Evolutionary conservation across 2,113 vertebrate species (phyloP), one percentile per base, ranked within the genome.

Genomic region (Procavia capensis): DNA sequence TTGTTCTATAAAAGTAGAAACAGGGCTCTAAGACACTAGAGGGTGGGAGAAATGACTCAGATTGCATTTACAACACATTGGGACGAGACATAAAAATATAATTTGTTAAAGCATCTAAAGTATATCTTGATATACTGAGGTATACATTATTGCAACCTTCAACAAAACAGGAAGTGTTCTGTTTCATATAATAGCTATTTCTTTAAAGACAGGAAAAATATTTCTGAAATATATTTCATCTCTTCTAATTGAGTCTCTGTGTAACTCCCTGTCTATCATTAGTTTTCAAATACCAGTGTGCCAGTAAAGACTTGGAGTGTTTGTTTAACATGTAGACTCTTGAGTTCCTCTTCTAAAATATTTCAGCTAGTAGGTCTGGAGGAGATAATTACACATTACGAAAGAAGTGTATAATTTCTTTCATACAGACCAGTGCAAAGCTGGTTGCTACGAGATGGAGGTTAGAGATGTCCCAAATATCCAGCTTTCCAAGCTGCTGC

Each of bases 1-100:
- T 34, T 63, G 7, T 50, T 88, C 66, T 75, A 90, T 93, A 41
- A 82, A 95, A 95, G 68, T 5, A 95, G 27, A 92, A n/a, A 78
- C 22, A 91, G 25, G 41, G n/a, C 17, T 81, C 45, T 59, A 47
- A 95, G 57, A 74, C n/a, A 39, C 29, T 34, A 16, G 41, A 31
- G 4, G 36, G 6, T 80, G 1, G 1, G 14, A 80, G 9, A 17
- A 22, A 66, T 84, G 34, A 85, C 85, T 29, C 43, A 25, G 84
- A 75, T 79, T 97, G 50, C 34, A 6, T 87, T 59, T 88, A n/a
- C 9, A 87, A 29, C 9, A 66, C 17, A 47, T 2, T 72, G 16
- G 74, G 39, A 83, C 4, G 68, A 90, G 27, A 61, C 61, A 1
- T 4, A 81, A 96, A 94, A 70, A 47, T 80, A 39, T 1, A 5